Conservation (phyloP, 2,888 invertebrate genomes). For the Glyphotaelius pellucidus region DNA sequence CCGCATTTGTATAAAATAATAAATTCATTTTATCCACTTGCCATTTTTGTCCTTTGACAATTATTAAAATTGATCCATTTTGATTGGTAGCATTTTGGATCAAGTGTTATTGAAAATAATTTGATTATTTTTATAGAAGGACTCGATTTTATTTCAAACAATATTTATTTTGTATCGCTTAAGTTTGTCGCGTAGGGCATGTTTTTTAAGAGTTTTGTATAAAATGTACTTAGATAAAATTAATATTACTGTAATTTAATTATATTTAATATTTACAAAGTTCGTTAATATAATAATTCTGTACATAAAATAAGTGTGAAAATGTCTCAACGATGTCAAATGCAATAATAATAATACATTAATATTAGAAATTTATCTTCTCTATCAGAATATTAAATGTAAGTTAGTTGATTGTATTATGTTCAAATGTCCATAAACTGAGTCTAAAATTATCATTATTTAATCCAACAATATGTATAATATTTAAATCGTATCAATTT, state of each 20-base stretch:
- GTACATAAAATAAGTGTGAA: conserved; percentile 6
- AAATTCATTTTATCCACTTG: background rate
- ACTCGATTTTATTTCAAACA: background rate
- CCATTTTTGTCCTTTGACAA: background rate
- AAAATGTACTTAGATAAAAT: conserved; percentile 27
- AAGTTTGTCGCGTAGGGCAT: conserved; percentile 9
- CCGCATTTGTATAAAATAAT: background rate
- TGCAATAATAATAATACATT: conserved; percentile 63
- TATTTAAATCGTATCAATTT: too few relatives aligned
- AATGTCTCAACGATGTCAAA: conserved; percentile 61
- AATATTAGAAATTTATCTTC: conserved; percentile 9
- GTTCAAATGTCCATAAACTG: background rate
- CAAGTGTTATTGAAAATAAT: background rate
- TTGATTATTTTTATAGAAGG: background rate
- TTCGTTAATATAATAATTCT: conserved; percentile 6
- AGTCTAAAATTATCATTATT: background rate
- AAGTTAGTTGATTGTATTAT: conserved; percentile 21
- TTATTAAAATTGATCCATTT: background rate
- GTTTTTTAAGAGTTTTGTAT: conserved; percentile 22
- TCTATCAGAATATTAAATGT: conserved; percentile 34
- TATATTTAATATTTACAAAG: conserved; percentile 18
- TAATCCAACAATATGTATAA: background rate
- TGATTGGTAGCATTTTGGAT: background rate
- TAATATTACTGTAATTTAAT: background rate
- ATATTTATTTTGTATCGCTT: conserved; percentile 7